These are phyloP conservation scores for Sebastiscus tertius DNA, from an alignment of 2,797 vertebrate species.

Conservation along the genomic window DNA sequence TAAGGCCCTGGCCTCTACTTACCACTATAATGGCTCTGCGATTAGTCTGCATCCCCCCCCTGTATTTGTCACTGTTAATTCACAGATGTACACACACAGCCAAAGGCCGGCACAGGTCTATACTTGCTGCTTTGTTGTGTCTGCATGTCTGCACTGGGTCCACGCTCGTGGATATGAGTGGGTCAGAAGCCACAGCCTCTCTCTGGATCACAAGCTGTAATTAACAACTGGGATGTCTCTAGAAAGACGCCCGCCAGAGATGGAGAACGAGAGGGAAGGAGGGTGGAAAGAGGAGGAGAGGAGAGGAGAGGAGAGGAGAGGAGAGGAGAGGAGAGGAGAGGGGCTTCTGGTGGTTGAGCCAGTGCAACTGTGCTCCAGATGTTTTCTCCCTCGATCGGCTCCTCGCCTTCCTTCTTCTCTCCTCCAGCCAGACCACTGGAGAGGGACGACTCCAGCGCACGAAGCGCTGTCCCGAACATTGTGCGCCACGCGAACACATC, in stretches of 20 bases:
- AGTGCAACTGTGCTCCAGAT: conserved; percentile 86
- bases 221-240: conserved; percentile 82
- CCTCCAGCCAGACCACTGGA: conserved; percentile 65
- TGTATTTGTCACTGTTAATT: conserved; percentile 67
- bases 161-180: conserved; percentile 71
- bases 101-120: conserved; percentile 56
- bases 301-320: neutral
- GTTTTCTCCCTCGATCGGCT: conserved; percentile 70
- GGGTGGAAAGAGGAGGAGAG: neutral
- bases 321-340: conserved; percentile 31
- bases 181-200: conserved; percentile 77
- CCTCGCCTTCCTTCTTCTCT: conserved; percentile 63
- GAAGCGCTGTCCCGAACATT: conserved; percentile 58
- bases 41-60: conserved; percentile 51
- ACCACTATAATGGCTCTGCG: conserved; percentile 68
- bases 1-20: conserved; percentile 70
- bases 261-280: conserved; percentile 37
- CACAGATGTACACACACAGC: conserved; percentile 39
- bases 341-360: conserved; percentile 71
- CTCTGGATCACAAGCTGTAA: conserved; percentile 74
- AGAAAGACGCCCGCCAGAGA: conserved; percentile 53
- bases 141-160: conserved; percentile 70
- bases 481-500: conserved; percentile 68
- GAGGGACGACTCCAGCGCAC: conserved; percentile 57
- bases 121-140: conserved; percentile 80